Evolutionary conservation across 2,797 vertebrate genomes (phyloP).

Genomic region (Balearica regulorum): DNA sequence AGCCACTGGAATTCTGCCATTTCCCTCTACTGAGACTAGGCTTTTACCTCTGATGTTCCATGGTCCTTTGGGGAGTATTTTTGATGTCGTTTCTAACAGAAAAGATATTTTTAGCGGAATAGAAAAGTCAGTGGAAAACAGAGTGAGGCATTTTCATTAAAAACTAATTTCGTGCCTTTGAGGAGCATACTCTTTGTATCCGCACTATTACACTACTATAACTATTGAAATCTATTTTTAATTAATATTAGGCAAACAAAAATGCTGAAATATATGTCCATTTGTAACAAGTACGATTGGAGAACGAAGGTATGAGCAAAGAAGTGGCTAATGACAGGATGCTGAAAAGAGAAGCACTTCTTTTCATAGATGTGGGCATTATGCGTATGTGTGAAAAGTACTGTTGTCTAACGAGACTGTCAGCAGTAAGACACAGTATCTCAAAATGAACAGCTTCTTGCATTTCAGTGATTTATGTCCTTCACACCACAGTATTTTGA

Average conservation of each 20-base stretch:
- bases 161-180: background rate
- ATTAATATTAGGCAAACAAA: background rate
- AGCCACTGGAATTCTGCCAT: background rate
- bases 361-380: background rate
- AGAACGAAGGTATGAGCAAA: background rate
- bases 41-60: background rate
- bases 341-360: background rate
- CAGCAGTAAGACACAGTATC: background rate
- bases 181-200: background rate
- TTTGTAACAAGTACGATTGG: background rate
- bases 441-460: background rate
- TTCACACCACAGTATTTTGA: background rate
- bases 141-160: background rate
- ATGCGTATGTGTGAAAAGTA: fast-evolving
- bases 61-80: background rate
- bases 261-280: background rate
- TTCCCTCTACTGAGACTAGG: background rate
- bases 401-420: background rate
- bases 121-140: background rate
- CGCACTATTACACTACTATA: background rate
- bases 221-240: background rate
- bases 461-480: background rate
- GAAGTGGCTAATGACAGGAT: background rate
- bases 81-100: background rate
- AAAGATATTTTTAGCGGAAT: background rate